A percentile compares a stretch with the other conserved stretches of the same genome.
Evolutionary conservation across 2,888 invertebrate genomes (phyloP).

Genomic region (Lissocephala sabroskyi): DNA sequence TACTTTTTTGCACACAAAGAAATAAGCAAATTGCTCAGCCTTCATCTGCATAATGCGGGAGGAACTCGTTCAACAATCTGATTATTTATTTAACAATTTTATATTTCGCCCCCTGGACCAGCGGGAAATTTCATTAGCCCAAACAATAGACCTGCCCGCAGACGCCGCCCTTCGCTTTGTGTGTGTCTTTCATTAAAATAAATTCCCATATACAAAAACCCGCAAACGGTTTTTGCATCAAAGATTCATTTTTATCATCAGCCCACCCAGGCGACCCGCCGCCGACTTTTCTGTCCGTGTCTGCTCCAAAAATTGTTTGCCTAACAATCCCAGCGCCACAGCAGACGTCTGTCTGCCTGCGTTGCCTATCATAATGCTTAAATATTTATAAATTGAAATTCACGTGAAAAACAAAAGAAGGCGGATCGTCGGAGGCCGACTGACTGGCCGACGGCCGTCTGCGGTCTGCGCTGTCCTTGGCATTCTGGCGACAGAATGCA

Average conservation of each 20-base stretch:
- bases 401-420: constrained; percentile 52
- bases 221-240: constrained; percentile 50
- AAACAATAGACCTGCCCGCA: constrained; percentile 19
- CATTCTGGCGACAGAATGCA: constrained; percentile 29
- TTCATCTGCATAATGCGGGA: too few species aligned
- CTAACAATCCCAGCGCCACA: constrained; percentile 29
- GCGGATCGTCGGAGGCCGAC: too few species aligned
- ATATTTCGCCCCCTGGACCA: constrained; percentile 38
- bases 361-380: constrained; percentile 50
- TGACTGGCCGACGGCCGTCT: too few species aligned
- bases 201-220: constrained; percentile 42
- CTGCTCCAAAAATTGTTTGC: constrained; percentile 26
- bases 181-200: constrained; percentile 46
- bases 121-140: constrained; percentile 54
- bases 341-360: constrained; percentile 17
- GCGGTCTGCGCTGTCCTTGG: too few species aligned
- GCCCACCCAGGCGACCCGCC: constrained; percentile 5
- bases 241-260: constrained; percentile 60
- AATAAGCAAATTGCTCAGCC: too few species aligned
- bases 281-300: not conserved
- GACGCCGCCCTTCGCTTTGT: too few species aligned
- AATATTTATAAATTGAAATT: constrained; percentile 60
- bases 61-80: too few species aligned
- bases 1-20: too few species aligned
- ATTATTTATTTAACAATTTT: constrained; percentile 53